A percentile compares a stretch with the other conserved stretches of the same genome.
phyloP scores from a whole-genome alignment of 1,140 invertebrate species.

The Grapholita molesta region DNA sequence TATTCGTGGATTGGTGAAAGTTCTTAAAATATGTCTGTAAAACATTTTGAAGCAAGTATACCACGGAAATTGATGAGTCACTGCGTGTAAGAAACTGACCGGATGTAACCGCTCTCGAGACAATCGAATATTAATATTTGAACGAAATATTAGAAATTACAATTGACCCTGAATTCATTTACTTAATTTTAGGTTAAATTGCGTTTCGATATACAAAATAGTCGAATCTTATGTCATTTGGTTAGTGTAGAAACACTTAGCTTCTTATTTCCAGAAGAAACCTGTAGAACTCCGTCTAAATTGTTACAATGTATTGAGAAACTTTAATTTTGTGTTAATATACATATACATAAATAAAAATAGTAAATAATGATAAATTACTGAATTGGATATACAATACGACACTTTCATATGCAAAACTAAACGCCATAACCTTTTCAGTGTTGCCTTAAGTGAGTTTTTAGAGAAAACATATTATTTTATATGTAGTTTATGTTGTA shows the following conservation, averaged over 20 bases:
- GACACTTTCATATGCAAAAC: no score
- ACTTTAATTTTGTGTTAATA: neutral
- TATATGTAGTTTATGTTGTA: no score
- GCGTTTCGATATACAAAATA: neutral
- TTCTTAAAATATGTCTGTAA: constrained; percentile 42
- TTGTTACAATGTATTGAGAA: neutral
- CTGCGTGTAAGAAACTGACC: neutral
- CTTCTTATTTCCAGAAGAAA: neutral
- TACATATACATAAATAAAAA: neutral
- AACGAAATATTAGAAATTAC: constrained; percentile 3
- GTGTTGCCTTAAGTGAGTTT: no score
- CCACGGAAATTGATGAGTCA: neutral
- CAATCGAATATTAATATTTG: neutral
- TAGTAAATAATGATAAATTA: neutral
- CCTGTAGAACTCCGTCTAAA: neutral
- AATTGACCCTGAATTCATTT: constrained; percentile 14
- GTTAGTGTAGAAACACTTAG: neutral
- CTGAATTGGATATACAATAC: no score
- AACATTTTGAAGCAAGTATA: constrained; percentile 43
- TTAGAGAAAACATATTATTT: no score
- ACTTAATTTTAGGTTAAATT: neutral
- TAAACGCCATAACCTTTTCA: no score
- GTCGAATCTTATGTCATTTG: neutral
- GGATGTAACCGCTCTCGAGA: neutral
- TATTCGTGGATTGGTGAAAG: constrained; percentile 39